phyloP scores from a whole-genome alignment of 2,888 invertebrate species.

The Platycnemis pennipes region DNA sequence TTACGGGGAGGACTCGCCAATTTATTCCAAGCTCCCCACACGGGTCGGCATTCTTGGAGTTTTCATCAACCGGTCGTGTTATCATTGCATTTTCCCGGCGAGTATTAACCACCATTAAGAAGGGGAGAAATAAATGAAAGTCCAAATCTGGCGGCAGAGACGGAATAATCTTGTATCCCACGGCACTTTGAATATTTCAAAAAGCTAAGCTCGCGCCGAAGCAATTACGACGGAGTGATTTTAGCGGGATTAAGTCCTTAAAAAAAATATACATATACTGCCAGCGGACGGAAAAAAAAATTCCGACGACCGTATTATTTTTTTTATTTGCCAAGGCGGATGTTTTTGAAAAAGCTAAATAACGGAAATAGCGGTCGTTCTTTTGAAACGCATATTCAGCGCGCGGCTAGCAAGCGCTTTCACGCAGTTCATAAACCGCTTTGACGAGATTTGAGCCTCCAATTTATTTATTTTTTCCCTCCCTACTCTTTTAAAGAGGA shows the following conservation, averaged over 20 bases:
- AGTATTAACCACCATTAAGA: conserved; percentile 43
- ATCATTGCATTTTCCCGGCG: not conserved
- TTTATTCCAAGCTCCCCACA: not conserved
- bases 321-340: conserved; percentile 9
- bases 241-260: conserved; percentile 48
- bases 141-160: not conserved
- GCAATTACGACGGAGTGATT: conserved; percentile 52
- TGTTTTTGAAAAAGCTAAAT: conserved; percentile 13
- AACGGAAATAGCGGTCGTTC: not conserved
- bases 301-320: not conserved
- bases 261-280: not conserved
- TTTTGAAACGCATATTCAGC: conserved; percentile 23
- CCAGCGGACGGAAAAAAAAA: not conserved
- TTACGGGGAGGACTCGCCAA: not conserved
- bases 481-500: not conserved
- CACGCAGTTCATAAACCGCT: conserved; percentile 32
- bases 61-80: not conserved
- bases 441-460: conserved; percentile 23
- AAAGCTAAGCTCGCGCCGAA: conserved; percentile 15
- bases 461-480: not conserved
- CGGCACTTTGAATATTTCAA: conserved; percentile 47
- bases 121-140: not conserved
- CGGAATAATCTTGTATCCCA: conserved; percentile 14
- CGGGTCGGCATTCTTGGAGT: not conserved
- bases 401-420: not conserved